Base-by-base conservation (phyloP, 2,888 invertebrate species). In the Choristoneura rosaceana region DNA sequence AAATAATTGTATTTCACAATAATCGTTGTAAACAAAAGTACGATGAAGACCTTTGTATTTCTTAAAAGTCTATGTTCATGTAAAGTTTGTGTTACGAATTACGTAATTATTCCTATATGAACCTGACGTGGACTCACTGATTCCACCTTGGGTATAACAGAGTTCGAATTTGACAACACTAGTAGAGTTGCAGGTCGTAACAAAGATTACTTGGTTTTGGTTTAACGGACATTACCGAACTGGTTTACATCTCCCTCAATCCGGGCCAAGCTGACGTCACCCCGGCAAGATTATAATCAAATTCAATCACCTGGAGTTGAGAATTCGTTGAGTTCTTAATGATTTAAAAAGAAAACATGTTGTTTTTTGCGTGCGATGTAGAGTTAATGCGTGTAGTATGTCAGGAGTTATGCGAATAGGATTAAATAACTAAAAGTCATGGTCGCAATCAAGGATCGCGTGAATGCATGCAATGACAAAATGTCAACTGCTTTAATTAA, bases 401-500 rank as follows among this genome's bases (percentile, higher is more conserved):
- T 60, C 50, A 61, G 25, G 2, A 17, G 15, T 55, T 63, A 69
- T 63, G 52, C 34, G 52, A 69, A 69, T 55, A 43, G 69, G 45
- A 63, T 63, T 63, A 69, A 69, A 69, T 69, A 63, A 63, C 69
- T 45, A 43, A 66, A 71, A 71, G 71, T 71, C 71, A 71, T 17
- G 61, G 71, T 55, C 62, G 62, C 55, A 62, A 55, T 67, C 45
- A 62, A 47, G 43, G 17, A 38, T 71, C 71, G 71, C 67, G 61
- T 62, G 67, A 71, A 71, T 65, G 52, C 65, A 58, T 67, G 66
- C 67, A 67, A 61, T 67, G 41, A 45, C 38, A 55, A 62, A 71
- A 71, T 67, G 71, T 71, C 71, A 71, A 62, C 67, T 47, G 47
- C 34, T n/a, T 71, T 71, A 62, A 71, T 62, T 67, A 55, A 71